Evolutionary conservation across 2,888 invertebrate genomes (phyloP).

Genomic region (Alloscopus bannaensis): DNA sequence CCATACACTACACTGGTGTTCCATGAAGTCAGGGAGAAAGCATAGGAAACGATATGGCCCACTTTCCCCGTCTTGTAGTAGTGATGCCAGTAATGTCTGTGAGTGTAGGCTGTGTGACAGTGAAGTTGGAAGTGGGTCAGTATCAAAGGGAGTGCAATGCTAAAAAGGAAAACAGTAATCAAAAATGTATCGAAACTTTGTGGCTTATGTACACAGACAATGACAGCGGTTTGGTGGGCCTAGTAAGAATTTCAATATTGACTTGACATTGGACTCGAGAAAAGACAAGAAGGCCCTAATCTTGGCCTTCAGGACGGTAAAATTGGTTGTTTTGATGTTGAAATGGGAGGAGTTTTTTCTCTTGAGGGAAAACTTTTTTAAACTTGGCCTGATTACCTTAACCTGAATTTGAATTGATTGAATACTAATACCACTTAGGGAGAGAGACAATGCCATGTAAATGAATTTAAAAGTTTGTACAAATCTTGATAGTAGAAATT

Average conservation of each 20-base stretch:
- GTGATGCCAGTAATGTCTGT: too few species aligned
- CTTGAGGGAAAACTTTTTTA: constrained; percentile 6
- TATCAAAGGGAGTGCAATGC: too few species aligned
- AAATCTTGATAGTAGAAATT: too few species aligned
- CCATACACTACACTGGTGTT: background rate
- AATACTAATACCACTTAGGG: too few species aligned
- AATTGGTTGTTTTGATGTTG: too few species aligned
- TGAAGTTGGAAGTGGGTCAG: constrained; percentile 60
- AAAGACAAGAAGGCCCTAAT: background rate
- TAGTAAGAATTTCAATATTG: too few species aligned
- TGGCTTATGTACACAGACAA: background rate
- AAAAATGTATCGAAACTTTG: constrained; percentile 1
- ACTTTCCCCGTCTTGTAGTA: constrained; percentile 11
- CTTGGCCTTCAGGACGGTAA: background rate
- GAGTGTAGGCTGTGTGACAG: too few species aligned
- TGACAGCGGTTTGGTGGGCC: background rate
- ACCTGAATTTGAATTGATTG: constrained; percentile 46
- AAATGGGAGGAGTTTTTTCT: too few species aligned
- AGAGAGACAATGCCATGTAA: too few species aligned
- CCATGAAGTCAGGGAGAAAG: too few species aligned
- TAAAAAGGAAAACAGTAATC: constrained; percentile 13
- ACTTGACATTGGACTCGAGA: constrained; percentile 1
- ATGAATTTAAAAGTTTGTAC: too few species aligned
- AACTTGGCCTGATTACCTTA: constrained; percentile 63
- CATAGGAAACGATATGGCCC: constrained; percentile 14